These are phyloP conservation scores for Tipula helvola DNA, from an alignment of 2,888 invertebrate genomes.

Conservation along the genomic window DNA sequence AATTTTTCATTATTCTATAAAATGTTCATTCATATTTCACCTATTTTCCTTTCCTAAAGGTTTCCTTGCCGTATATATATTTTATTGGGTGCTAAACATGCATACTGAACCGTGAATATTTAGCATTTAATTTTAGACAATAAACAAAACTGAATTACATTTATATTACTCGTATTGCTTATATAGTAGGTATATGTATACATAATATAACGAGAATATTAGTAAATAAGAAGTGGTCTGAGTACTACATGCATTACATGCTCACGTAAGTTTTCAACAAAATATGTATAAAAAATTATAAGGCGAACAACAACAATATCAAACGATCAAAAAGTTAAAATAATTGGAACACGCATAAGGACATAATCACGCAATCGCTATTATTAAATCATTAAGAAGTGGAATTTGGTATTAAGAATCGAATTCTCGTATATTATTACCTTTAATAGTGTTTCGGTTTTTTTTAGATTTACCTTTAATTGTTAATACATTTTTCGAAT, in stretches of 20 bases:
- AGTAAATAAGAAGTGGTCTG: not conserved
- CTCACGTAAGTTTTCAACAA: not conserved
- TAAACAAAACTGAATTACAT: not conserved
- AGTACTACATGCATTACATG: not conserved
- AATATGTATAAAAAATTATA: not conserved
- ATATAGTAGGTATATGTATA: not conserved
- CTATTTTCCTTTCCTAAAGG: not conserved
- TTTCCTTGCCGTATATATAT: not conserved
- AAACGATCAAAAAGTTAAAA: not conserved
- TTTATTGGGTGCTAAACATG: conserved; percentile 4
- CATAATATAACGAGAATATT: not conserved
- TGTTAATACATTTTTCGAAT: not conserved
- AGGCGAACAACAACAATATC: not conserved
- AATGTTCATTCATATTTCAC: too few species aligned
- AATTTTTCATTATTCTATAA: too few species aligned
- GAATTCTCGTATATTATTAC: not conserved
- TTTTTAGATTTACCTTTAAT: not conserved
- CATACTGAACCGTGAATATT: not conserved
- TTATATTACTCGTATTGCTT: not conserved
- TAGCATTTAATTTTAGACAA: not conserved
- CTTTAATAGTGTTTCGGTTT: not conserved
- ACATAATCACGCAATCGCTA: conserved; percentile 14
- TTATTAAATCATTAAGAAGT: conserved; percentile 14
- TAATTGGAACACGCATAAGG: not conserved
- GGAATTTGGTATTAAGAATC: not conserved